Conservation (phyloP, 2,113 vertebrate species). For the Nesogale talazaci region DNA sequence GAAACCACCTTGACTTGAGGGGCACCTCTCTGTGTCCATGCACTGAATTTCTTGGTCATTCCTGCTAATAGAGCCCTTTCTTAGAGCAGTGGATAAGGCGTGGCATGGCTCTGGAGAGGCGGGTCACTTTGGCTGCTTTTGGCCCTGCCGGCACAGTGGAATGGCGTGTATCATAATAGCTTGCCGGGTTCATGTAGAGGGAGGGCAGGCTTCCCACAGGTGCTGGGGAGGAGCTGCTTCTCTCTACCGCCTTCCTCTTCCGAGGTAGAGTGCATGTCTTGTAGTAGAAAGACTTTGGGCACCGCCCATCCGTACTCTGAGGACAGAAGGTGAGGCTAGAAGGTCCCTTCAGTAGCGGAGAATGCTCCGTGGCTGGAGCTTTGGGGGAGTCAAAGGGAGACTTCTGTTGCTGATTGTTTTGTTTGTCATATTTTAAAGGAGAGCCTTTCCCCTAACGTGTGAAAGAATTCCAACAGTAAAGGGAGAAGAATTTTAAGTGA, state of each 20-base stretch:
- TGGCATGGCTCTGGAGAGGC: neutral
- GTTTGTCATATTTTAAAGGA: neutral
- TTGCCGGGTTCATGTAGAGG: neutral
- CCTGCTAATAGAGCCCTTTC: neutral
- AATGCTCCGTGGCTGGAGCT: neutral
- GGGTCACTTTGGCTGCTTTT: neutral
- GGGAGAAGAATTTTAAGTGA: neutral
- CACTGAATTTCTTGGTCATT: constrained; percentile 35
- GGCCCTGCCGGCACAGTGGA: neutral
- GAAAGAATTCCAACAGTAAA: neutral
- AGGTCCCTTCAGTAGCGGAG: neutral
- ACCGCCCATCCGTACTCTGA: neutral
- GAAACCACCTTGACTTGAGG: neutral
- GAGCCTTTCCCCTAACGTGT: neutral
- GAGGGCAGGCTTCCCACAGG: neutral
- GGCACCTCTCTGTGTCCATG: neutral
- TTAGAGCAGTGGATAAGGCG: neutral
- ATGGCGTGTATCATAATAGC: rapidly evolving
- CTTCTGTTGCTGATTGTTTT: neutral
- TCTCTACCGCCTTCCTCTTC: neutral
- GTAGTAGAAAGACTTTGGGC: neutral
- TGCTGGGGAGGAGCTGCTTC: too few relatives aligned
- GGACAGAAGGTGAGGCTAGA: neutral
- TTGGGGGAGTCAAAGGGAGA: too few relatives aligned
- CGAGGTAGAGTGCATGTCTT: neutral